These are phyloP conservation scores for Holothuria scabra DNA, from an alignment of 53 echinoderm and acorn worm species.

Conservation along the genomic window DNA sequence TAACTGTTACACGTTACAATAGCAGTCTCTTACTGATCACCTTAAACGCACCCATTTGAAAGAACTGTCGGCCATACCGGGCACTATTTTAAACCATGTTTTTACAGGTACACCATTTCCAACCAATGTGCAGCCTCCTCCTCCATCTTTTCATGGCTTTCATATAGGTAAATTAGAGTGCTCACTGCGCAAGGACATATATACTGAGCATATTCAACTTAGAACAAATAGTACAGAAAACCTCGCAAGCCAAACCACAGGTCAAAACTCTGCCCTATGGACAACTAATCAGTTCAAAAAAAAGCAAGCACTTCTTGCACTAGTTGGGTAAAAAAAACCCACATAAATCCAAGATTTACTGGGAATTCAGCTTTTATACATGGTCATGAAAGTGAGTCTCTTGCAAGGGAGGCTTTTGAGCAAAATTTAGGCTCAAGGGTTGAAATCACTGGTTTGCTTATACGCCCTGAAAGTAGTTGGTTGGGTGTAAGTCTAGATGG, in stretches of 20 bases:
- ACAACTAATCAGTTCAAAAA: neutral
- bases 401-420: conserved; percentile 38
- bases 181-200: too few species aligned
- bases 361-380: conserved; percentile 40
- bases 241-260: conserved; percentile 10
- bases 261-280: conserved; percentile 45
- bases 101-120: too few species aligned
- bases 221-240: neutral
- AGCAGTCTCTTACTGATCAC: too few species aligned
- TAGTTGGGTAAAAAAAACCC: conserved; percentile 35
- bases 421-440: conserved; percentile 15
- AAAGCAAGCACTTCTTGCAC: conserved; percentile 4
- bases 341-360: conserved; percentile 24
- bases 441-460: conserved; percentile 46
- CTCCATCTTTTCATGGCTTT: too few species aligned
- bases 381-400: conserved; percentile 35
- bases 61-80: too few species aligned
- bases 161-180: too few species aligned
- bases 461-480: conserved; percentile 57
- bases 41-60: too few species aligned
- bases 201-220: too few species aligned
- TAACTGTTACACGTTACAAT: too few species aligned
- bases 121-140: too few species aligned
- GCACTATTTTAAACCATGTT: too few species aligned
- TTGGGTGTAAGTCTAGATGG: conserved; percentile 68